These are phyloP conservation scores for Sebastes vulpes DNA, from an alignment of 2,797 vertebrate genomes.

Conservation along the genomic window DNA sequence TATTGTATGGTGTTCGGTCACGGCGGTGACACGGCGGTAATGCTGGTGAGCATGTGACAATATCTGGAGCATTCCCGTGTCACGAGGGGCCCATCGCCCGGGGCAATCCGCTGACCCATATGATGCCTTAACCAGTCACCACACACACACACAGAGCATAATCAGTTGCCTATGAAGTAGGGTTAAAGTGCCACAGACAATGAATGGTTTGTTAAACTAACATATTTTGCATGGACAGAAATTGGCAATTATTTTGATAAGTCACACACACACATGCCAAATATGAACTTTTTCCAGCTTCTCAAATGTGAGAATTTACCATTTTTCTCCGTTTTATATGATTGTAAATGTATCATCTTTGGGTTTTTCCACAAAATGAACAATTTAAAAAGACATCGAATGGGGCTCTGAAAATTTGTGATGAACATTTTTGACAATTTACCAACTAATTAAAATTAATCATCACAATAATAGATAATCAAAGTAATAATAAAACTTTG, in stretches of 20 bases:
- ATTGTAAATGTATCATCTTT: background rate
- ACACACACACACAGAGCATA: background rate
- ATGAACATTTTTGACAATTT: background rate
- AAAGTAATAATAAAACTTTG: background rate
- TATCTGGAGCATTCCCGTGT: slow-evolving; percentile 67
- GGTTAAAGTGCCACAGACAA: slow-evolving; percentile 31
- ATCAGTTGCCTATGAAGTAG: slow-evolving; percentile 8
- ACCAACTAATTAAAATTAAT: background rate
- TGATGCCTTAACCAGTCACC: slow-evolving; percentile 60
- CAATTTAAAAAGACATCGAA: background rate
- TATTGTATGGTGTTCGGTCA: slow-evolving; percentile 49
- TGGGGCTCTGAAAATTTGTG: no score
- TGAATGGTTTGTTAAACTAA: slow-evolving; percentile 33
- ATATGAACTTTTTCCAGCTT: background rate
- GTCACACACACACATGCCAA: background rate
- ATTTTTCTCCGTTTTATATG: background rate
- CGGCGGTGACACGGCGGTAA: slow-evolving; percentile 21
- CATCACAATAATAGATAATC: background rate
- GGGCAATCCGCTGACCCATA: slow-evolving; percentile 65
- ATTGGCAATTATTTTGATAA: background rate
- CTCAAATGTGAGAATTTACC: background rate
- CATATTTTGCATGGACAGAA: background rate
- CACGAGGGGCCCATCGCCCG: slow-evolving; percentile 57
- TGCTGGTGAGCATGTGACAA: slow-evolving; percentile 66
- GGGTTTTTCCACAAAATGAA: background rate